Base-by-base conservation (phyloP, 2,797 vertebrate genomes). In the Phalloptychus januarius region DNA sequence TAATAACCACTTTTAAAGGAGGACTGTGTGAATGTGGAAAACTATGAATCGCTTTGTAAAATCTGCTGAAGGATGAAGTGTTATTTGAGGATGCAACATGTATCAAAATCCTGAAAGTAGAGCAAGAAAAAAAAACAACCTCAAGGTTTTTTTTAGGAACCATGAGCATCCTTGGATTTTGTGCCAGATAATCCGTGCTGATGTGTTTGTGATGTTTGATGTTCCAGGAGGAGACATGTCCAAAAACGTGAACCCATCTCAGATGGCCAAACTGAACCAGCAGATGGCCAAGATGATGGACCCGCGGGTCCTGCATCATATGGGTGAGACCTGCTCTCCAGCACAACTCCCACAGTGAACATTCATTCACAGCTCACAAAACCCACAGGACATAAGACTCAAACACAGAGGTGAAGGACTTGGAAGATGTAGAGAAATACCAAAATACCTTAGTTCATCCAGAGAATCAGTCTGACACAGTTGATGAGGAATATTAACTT, bases 281-380 rank as follows among this genome's bases (percentile, higher is more conserved):
- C 98, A 99, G 93, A 99, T 99, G 98, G 98, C 98, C 75, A 99
- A 99, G 91, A 99, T 99, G 98, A 99, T 99, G 98, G 98, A 99
- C 92, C 98, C 98, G 23, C 94, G 98, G 93, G 98, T 99, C 90
- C 96, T 99, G 86, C 98, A 99, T 92, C 98, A 99, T 88, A 99
- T 99, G 98, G 98, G 98, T 99, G 46, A 80, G 82, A 76, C 42
- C 28, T 52, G 54, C 5, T 36, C 61, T 20, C n/a, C 23, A 42
- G 15, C 2, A 48, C 31, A 38, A 20, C 20, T 3, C 5, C 61
- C 20, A 38, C 3, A 4, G 38, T 65, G 6, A 63, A 63, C 31
- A 20, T 63, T 8, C 13, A 33, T 33, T n/a, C 28, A 61, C 58
- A 33, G 13, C 56, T 33, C 58, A 16, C 33, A 20, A 63, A 63